These are phyloP conservation scores for Acanthochromis polyacanthus DNA, from an alignment of 2,113 vertebrate genomes.

Conservation along the genomic window DNA sequence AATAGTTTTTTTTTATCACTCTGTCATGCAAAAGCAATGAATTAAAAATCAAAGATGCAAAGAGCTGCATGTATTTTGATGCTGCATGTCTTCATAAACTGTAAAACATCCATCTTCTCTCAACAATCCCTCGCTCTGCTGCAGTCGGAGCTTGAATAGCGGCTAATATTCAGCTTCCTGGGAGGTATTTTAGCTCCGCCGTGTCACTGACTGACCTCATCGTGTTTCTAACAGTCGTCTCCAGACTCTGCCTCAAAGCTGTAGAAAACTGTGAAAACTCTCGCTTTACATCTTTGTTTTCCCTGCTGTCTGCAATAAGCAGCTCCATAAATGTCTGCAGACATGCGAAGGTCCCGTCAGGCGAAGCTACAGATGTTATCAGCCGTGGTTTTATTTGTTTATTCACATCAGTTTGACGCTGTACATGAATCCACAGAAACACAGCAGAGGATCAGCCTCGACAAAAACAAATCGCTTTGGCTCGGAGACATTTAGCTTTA, in stretches of 20 bases:
- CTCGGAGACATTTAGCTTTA: constrained; percentile 28
- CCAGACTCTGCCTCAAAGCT: constrained; percentile 64
- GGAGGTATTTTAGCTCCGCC: constrained; percentile 64
- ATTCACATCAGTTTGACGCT: constrained; percentile 49
- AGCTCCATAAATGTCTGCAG: constrained; percentile 47
- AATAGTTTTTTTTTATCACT: too few relatives aligned
- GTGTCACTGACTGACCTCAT: constrained; percentile 76
- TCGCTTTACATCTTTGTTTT: constrained; percentile 39
- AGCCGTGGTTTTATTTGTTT: constrained; percentile 58
- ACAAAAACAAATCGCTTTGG: constrained; percentile 46
- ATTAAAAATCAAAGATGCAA: too few relatives aligned
- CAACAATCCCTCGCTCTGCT: too few relatives aligned
- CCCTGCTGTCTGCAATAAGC: too few relatives aligned
- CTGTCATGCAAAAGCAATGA: too few relatives aligned
- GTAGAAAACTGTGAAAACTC: constrained; percentile 50
- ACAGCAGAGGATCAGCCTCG: constrained; percentile 31
- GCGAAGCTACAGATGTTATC: constrained; percentile 58
- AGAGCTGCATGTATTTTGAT: too few relatives aligned
- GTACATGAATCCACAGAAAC: constrained; percentile 24
- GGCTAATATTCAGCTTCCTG: constrained; percentile 28
- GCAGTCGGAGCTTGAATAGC: too few relatives aligned
- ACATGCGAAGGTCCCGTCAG: constrained; percentile 55
- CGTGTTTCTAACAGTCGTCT: constrained; percentile 66
- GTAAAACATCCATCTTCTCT: too few relatives aligned
- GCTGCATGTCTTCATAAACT: too few relatives aligned